Conservation (phyloP, 2,113 vertebrate genomes). For the Pungitius pungitius region DNA sequence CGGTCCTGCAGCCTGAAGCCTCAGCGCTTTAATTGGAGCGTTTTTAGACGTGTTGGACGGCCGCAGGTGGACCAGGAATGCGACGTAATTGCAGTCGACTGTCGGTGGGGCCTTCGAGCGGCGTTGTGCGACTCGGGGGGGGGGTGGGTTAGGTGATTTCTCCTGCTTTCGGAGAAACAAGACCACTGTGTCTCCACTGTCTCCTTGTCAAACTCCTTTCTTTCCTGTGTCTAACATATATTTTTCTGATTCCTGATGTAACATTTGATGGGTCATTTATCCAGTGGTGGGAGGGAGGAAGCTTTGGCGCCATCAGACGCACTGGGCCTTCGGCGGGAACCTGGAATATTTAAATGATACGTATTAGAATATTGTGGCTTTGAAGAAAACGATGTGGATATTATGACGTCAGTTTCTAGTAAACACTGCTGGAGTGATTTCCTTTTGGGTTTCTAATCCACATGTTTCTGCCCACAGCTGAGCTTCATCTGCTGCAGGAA, state of each 20-base stretch:
- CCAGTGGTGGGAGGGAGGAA: conserved; percentile 2
- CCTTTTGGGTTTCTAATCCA: background rate
- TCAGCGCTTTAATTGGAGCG: conserved; percentile 67
- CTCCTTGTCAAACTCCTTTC: too few species aligned
- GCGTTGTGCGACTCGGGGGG: conserved; percentile 38
- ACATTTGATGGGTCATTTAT: background rate
- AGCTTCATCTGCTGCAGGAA: background rate
- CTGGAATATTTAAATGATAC: too few species aligned
- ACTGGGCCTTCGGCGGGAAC: too few species aligned
- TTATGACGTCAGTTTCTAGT: too few species aligned
- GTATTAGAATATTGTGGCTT: background rate
- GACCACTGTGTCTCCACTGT: conserved; percentile 29
- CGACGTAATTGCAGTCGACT: conserved; percentile 72
- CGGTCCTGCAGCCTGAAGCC: conserved; percentile 41
- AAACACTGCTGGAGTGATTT: too few species aligned
- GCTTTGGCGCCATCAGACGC: background rate
- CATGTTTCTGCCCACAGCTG: background rate
- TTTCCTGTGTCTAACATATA: too few species aligned
- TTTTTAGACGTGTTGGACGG: conserved; percentile 73
- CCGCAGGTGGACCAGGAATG: conserved; percentile 78
- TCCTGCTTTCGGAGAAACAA: conserved; percentile 35
- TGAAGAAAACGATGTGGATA: background rate
- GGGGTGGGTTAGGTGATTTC: conserved; percentile 11
- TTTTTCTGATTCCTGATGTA: too few species aligned
- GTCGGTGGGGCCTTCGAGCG: conserved; percentile 35